Evolutionary conservation across 2,888 invertebrate species (phyloP).

Genomic region (Hipparchia sbordonii): DNA sequence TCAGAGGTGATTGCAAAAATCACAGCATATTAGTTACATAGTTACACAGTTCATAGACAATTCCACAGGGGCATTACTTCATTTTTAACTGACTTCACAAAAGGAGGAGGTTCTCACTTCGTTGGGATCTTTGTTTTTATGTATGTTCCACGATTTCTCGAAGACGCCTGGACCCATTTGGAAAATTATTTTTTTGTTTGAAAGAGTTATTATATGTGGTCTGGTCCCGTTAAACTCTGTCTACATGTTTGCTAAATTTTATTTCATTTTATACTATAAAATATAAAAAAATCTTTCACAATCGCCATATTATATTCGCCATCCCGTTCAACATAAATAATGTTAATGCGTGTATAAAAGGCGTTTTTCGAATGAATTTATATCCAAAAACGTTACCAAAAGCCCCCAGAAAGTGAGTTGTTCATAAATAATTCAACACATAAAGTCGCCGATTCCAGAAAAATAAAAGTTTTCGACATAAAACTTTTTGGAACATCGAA

Average conservation of each 20-base stretch:
- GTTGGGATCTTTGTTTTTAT: background rate
- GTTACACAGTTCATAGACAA: too few relatives aligned
- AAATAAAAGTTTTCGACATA: constrained; percentile 36
- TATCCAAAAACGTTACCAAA: constrained; percentile 67
- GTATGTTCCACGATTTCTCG: too few relatives aligned
- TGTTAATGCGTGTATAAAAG: constrained; percentile 73
- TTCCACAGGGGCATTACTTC: too few relatives aligned
- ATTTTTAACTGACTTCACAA: too few relatives aligned
- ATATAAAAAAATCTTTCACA: constrained; percentile 5
- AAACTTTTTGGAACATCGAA: constrained; percentile 23
- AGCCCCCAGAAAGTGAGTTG: constrained; percentile 71
- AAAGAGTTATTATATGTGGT: too few relatives aligned
- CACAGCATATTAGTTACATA: too few relatives aligned
- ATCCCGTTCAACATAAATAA: constrained; percentile 56
- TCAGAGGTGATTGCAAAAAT: too few relatives aligned
- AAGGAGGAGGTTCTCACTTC: too few relatives aligned
- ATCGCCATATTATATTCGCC: constrained; percentile 36
- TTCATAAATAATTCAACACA: constrained; percentile 72
- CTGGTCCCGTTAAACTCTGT: background rate
- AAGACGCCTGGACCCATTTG: too few relatives aligned
- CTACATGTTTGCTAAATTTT: background rate
- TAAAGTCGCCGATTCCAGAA: constrained; percentile 31
- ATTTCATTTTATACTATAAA: background rate
- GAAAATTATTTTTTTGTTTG: too few relatives aligned
- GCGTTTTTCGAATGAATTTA: constrained; percentile 76